These are phyloP conservation scores for Latrodectus elegans DNA, from an alignment of 2,888 invertebrate genomes.

Conservation along the genomic window DNA sequence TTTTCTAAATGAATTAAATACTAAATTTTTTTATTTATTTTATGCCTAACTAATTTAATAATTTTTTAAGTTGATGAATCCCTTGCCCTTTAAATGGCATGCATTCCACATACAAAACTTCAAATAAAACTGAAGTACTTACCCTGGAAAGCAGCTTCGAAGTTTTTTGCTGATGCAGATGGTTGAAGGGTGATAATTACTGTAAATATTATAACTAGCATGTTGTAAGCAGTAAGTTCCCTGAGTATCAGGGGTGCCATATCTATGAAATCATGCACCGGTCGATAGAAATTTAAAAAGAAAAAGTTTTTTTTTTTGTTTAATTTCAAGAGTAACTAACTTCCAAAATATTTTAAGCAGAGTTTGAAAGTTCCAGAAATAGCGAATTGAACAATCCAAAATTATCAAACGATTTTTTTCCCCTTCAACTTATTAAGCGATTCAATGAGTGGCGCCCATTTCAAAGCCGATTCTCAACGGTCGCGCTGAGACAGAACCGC, in stretches of 20 bases:
- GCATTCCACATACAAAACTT: neutral
- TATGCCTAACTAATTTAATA: too few species aligned
- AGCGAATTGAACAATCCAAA: too few species aligned
- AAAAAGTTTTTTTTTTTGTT: slow-evolving; percentile 1
- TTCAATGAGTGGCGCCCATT: slow-evolving; percentile 3
- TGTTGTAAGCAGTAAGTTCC: slow-evolving; percentile 38
- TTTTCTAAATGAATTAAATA: too few species aligned
- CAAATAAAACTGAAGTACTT: slow-evolving; percentile 6
- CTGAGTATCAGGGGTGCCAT: slow-evolving; percentile 63
- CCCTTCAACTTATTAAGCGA: neutral
- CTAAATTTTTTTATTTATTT: too few species aligned
- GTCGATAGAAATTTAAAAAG: slow-evolving; percentile 3
- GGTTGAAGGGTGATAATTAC: slow-evolving; percentile 16
- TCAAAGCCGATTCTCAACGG: neutral
- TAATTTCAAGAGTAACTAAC: neutral
- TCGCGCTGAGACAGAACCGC: neutral
- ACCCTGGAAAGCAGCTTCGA: slow-evolving; percentile 68
- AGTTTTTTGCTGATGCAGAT: slow-evolving; percentile 38
- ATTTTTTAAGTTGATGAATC: too few species aligned
- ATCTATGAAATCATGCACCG: slow-evolving; percentile 58
- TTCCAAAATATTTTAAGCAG: neutral
- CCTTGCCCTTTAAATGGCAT: too few species aligned
- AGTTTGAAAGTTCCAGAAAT: too few species aligned
- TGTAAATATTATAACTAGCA: slow-evolving; percentile 44
- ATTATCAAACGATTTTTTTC: too few species aligned